Conservation (phyloP, 2,797 vertebrate species). For the Lerista edwardsae region DNA sequence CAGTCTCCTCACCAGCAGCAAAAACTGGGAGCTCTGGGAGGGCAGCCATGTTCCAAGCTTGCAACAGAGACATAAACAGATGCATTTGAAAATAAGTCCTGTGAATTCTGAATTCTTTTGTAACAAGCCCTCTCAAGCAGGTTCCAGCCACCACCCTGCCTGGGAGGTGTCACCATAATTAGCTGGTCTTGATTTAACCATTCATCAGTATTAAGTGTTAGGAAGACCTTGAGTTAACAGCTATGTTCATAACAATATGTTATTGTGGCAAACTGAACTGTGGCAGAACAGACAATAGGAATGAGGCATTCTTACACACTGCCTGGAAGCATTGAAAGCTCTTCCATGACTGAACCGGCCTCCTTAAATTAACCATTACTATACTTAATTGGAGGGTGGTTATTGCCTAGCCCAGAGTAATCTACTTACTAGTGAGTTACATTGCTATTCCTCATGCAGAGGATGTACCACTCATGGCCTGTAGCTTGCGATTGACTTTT, state of each 20-base stretch:
- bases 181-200: not conserved
- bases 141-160: not conserved
- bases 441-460: not conserved
- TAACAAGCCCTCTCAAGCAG: not conserved
- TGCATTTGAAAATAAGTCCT: too few relatives aligned
- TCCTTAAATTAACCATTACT: not conserved
- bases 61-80: too few relatives aligned
- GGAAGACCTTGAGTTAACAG: conserved; percentile 1
- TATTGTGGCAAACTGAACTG: too few relatives aligned
- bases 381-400: conserved; percentile 16
- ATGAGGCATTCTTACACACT: not conserved
- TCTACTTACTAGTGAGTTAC: conserved; percentile 8
- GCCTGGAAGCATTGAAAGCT: not conserved
- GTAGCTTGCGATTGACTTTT: too few relatives aligned
- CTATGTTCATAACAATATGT: not conserved
- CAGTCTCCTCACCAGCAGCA: not conserved
- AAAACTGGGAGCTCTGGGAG: not conserved
- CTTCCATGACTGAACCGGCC: not conserved
- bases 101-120: too few relatives aligned
- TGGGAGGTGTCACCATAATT: not conserved
- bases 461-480: too few relatives aligned
- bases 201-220: not conserved
- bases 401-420: conserved; percentile 17
- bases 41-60: not conserved
- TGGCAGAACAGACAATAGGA: not conserved